phyloP scores from a whole-genome alignment of 2,113 vertebrate species.

The Struthidea cinerea region DNA sequence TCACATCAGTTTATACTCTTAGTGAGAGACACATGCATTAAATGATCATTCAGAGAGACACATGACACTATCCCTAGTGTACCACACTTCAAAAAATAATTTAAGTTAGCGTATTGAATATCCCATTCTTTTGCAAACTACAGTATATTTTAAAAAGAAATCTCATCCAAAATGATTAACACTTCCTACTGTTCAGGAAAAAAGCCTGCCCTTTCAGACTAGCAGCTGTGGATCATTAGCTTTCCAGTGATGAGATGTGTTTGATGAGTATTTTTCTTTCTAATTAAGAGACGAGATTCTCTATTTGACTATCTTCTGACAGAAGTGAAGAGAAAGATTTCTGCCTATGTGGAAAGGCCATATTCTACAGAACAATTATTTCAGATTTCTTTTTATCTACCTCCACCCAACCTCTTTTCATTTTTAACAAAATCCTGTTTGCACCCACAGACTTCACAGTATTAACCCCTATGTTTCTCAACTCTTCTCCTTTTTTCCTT shows the following conservation, averaged over 20 bases:
- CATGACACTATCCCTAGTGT: conserved; percentile 64
- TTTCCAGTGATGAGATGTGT: conserved; percentile 75
- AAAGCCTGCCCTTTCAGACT: conserved; percentile 77
- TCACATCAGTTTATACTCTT: conserved; percentile 47
- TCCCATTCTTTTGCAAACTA: conserved; percentile 76
- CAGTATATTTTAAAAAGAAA: conserved; percentile 77
- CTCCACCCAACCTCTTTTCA: conserved; percentile 62
- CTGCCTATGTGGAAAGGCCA: conserved; percentile 65
- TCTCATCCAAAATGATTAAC: conserved; percentile 78
- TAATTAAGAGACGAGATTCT: conserved; percentile 79
- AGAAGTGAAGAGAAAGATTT: conserved; percentile 69
- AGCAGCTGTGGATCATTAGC: conserved; percentile 81
- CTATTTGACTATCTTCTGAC: conserved; percentile 73
- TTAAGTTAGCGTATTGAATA: conserved; percentile 77
- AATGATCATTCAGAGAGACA: conserved; percentile 58
- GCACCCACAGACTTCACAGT: conserved; percentile 14
- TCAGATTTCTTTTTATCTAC: conserved; percentile 68
- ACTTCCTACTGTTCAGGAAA: conserved; percentile 76
- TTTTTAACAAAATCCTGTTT: conserved; percentile 61
- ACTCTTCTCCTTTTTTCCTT: neutral
- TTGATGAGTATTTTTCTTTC: conserved; percentile 82
- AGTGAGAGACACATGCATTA: conserved; percentile 51
- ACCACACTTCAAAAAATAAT: conserved; percentile 76
- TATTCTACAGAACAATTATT: conserved; percentile 74
- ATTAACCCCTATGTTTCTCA: conserved; percentile 33